Base-by-base conservation (phyloP, 2,113 vertebrate genomes). In the Chlorodrepanis virens region DNA sequence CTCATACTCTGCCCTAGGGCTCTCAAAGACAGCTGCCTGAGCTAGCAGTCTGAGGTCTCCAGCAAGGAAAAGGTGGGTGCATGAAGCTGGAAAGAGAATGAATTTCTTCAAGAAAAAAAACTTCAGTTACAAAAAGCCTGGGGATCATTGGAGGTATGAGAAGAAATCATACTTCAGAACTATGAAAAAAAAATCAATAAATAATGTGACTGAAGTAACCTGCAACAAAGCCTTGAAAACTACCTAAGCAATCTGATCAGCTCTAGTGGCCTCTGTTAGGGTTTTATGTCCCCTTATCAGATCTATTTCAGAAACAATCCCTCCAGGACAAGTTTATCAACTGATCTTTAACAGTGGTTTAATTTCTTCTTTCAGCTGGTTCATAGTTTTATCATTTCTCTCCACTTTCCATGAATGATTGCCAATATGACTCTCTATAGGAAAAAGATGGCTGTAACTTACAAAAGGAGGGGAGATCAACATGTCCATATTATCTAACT, bases 341-440 rank as follows among this genome's bases (percentile, higher is more conserved):
- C 25, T 67, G 54, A 69, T 77, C 63, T 84, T 57, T 63, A 59
- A 64, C 60, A 37, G 35, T 35, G n/a, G 64, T 77, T 95, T 92
- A 87, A 92, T 79, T 86, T 96, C 53, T 83, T 7, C 37, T 97
- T 95, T 94, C 61, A 84, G 35, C 11, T 63, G 68, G 29, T 83
- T 67, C 24, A 80, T 44, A 52, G 77, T 83, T 57, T 9, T 35
- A 42, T 29, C 0, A 69, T 27, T 64, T 87, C 40, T 84, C 37
- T 78, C 20, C 28, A 69, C 33, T 65, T 82, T 15, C 56, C 63
- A 91, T 23, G 42, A 56, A 80, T 31, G 5, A 70, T 59, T 76
- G 63, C 39, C 9, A 6, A 71, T 11, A 60, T 22, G n/a, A 54
- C 11, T 60, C 10, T 53, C 31, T 37, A 29, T 1, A 39, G 23